Conservation (phyloP, 2,113 vertebrate species). For the Salvelinus sp. region DNA sequence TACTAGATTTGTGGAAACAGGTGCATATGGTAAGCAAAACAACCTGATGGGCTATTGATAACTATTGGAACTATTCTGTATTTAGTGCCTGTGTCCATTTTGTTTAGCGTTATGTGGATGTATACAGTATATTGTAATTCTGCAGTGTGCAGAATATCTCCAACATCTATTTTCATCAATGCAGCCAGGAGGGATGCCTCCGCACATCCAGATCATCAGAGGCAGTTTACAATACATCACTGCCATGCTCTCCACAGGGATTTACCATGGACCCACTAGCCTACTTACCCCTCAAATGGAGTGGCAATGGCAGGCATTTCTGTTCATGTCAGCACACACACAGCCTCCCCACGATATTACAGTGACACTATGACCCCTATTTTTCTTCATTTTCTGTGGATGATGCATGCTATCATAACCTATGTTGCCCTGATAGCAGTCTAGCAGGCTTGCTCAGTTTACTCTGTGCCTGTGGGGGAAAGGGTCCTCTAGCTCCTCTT, state of each 20-base stretch:
- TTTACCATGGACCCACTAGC: neutral
- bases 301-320: conserved; percentile 5
- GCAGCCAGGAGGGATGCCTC: neutral
- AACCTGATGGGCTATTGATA: too few species aligned
- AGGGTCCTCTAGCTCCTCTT: conserved; percentile 41
- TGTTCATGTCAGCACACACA: neutral
- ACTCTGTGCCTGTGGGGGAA: conserved; percentile 19
- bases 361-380: conserved; percentile 59
- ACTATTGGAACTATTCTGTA: too few species aligned
- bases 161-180: neutral
- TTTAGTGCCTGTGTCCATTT: neutral
- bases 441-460: neutral
- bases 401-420: conserved; percentile 54
- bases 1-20: too few species aligned
- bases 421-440: neutral
- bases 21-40: too few species aligned
- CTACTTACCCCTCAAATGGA: conserved; percentile 20
- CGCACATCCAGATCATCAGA: neutral
- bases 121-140: neutral
- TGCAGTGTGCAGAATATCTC: neutral
- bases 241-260: conserved; percentile 25
- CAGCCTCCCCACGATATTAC: conserved; percentile 11
- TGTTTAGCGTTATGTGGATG: neutral
- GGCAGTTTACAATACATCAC: neutral
- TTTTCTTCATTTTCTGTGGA: conserved; percentile 46